Base-by-base conservation (phyloP, 92 coral and sea anemone genomes). In the Epizoanthus fatuus region DNA sequence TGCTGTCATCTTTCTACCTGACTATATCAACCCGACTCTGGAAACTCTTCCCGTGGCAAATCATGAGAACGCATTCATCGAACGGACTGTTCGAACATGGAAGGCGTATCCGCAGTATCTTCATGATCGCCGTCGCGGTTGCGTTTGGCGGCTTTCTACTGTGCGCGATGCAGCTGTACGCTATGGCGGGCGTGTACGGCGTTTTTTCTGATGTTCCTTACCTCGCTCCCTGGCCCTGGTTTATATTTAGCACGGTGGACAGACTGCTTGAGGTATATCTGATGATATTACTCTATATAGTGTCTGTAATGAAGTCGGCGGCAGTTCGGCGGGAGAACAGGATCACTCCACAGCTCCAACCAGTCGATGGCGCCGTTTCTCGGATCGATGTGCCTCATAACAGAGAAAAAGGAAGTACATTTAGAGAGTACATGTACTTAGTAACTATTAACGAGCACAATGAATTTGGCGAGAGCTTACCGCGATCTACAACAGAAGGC, bases 191-290 rank as follows among this genome's bases (percentile, higher is more conserved):
- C 4, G 90, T 86, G 0, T 86, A 86, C 19, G 90, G 90, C 22
- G 79, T 66, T 15, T 69, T 86, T 49, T 77, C 90, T 25, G 49
- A 15, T 12, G 78, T 75, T 1, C 10, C 13, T 12, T 20, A 40
- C 13, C 83, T 79, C n/a, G 20, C 58, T 7, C 70, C 90, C 5
- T 86, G 86, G 90, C 90, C 90, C 4, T 86, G 90, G 90, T 69
- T 86, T 73, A 66, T 68, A 35, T 63, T 86, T 16, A 78, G 54
- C 51, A 74, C 65, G 9, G 80, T 85, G 17, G 59, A 51, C 70
- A 79, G 90, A 77, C 38, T 25, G 76, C n/a, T 86, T 54, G 90
- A 86, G 69, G 64, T 79, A 62, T 79, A 63, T 69, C 32, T 86
- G 11, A 57, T 85, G 19, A 19, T 67, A 1, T 14, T 71, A 25